These are phyloP conservation scores for Cephalopterus ornatus DNA, from an alignment of 2,113 vertebrate species.

Conservation along the genomic window DNA sequence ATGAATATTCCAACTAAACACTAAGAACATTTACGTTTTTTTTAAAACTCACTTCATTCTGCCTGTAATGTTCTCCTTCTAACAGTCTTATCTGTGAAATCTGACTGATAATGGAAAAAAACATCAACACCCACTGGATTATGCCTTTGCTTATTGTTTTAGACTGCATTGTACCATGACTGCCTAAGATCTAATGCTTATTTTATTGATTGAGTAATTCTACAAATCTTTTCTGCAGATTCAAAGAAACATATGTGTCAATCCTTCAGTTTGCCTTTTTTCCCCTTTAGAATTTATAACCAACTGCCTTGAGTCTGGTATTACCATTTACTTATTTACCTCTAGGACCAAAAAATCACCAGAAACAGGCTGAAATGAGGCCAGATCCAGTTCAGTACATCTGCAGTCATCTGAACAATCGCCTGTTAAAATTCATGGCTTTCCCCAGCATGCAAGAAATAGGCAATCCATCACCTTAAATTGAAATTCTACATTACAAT, in stretches of 20 bases:
- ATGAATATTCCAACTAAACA: constrained; percentile 24
- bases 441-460: not conserved
- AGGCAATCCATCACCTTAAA: not conserved
- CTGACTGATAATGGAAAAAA: constrained; percentile 1
- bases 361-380: constrained; percentile 4
- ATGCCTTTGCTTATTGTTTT: constrained; percentile 4
- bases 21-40: not conserved
- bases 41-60: constrained; percentile 1
- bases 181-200: not conserved
- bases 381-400: not conserved
- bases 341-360: not conserved
- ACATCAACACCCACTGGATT: not conserved
- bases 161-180: not conserved
- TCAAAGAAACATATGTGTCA: not conserved
- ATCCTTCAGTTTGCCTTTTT: not conserved
- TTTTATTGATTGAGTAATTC: constrained; percentile 12
- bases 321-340: constrained; percentile 1
- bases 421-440: not conserved
- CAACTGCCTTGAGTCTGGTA: not conserved
- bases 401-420: constrained; percentile 23
- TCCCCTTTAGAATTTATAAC: not conserved
- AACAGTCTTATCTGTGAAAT: constrained; percentile 2
- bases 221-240: not conserved
- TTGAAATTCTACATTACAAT: not conserved
- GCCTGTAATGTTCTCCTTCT: not conserved